Evolutionary conservation across 2,797 vertebrate genomes (phyloP), one percentile per base, ranked within the genome.

Genomic region (Muscicapa striata): DNA sequence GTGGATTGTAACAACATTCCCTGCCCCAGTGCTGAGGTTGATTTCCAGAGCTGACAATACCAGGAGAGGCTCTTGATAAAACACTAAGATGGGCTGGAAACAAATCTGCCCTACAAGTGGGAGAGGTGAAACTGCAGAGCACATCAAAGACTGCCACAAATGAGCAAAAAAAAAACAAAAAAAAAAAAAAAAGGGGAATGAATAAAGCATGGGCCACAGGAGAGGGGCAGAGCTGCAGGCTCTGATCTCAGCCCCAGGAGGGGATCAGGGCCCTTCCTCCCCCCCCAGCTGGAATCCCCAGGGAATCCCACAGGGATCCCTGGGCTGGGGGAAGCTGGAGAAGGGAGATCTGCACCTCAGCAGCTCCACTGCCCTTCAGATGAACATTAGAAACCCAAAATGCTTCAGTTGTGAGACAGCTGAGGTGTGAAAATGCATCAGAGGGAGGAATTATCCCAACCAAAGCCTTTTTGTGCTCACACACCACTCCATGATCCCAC

Each of bases 81-180:
- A 84, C 78, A 89, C 72, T 81, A 83, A 95, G 88, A 92, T 93
- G 91, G 67, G 45, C 36, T 90, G 94, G 91, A 90, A 94, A 96
- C 55, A 93, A 85, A 62, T 16, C 82, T 0, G 84, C 64, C 8
- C 52, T 43, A 54, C 87, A 91, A 85, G 45, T 70, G 63, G 94
- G 94, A 74, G 76, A 93, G 81, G 70, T 84, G 55, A 41, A 93
- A 83, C 21, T 14, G 84, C 30, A 40, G 22, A 73, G 54, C 77
- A 87, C 49, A 59, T 43, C 51, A 27, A 78, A 81, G 80, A 64
- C 54, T 3, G 45, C 55, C 90, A 72, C 11, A 80, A 80, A 88
- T 90, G 20, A 32, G 34, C 22, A 83, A 75, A 72, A 94, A 82
- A 69, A n/a, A n/a, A n/a, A n/a, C n/a, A n/a, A n/a, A n/a, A n/a